Conservation (phyloP, 2,113 vertebrate genomes). For the Galemys pyrenaicus region DNA sequence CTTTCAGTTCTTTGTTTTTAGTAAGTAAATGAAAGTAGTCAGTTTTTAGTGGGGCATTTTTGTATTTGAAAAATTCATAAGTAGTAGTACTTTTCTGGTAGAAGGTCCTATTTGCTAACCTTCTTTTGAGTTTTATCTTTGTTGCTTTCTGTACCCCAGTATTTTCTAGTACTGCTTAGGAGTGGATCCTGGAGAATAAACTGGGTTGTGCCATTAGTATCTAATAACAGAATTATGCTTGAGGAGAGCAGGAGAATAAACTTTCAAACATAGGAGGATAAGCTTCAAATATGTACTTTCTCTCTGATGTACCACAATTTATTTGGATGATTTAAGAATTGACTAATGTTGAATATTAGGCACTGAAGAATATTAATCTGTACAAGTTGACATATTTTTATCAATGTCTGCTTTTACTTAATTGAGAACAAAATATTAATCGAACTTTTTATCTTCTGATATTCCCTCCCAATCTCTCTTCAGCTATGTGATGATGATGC, state of each 20-base stretch:
- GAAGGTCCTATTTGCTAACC: not conserved
- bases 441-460: not conserved
- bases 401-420: slow-evolving; percentile 48
- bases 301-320: not conserved
- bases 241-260: not conserved
- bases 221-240: not conserved
- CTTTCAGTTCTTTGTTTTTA: slow-evolving; percentile 31
- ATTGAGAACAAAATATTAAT: slow-evolving; percentile 34
- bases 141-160: not conserved
- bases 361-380: not conserved
- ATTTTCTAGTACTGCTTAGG: not conserved
- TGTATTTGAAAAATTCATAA: slow-evolving; percentile 20
- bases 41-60: not conserved
- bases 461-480: slow-evolving; percentile 30
- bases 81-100: not conserved
- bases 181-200: not conserved
- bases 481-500: slow-evolving; percentile 99
- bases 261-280: not conserved
- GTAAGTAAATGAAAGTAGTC: slow-evolving; percentile 9
- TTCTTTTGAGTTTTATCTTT: not conserved
- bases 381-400: slow-evolving; percentile 34
- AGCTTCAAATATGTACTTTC: not conserved
- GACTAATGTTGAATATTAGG: not conserved
- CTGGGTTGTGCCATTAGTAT: not conserved
- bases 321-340: not conserved